Evolutionary conservation across 2,113 vertebrate genomes (phyloP), one percentile per base, ranked within the genome.

Genomic region (Nasalis larvatus): DNA sequence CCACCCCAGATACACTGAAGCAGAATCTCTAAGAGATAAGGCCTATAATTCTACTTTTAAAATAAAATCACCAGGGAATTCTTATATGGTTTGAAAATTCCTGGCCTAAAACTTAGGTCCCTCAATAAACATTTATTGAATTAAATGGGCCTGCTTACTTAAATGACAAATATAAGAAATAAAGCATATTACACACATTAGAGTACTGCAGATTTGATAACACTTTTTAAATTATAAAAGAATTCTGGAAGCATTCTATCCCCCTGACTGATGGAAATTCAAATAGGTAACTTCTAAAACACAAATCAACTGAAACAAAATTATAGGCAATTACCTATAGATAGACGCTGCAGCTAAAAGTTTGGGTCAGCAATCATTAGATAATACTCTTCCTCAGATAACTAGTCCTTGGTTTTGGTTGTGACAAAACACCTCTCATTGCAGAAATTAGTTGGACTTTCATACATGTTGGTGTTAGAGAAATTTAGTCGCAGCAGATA

Each of bases 401-500:
- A 87, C 37, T 78, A 94, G 17, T 73, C 45, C n/a, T 96, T 45
- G 35, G 68, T 81, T 86, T 96, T 97, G 27, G 17, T 32, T 84
- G 17, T 82, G 12, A 12, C 87, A 78, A 37, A 88, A 86, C 7
- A 77, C 4, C 18, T 52, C 88, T 95, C 78, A 63, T 89, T 93
- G 86, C 47, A 82, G n/a, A 89, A 78, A 89, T 83, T 86, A 97
- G 77, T 91, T 93, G n/a, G 18, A 87, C 18, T 94, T 42, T 66
- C 16, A 66, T 96, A 90, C 92, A 37, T 86, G 11, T 87, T 88
- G 21, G 21, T 86, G 37, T 87, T 89, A 77, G 73, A 89, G 83
- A 88, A 95, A 95, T 86, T 94, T 18, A 88, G 82, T 78, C 5
- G 12, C 83, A 93, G 27, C 23, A 93, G 89, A 56, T 84, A 37